These are phyloP conservation scores for Archips crataeganus DNA, from an alignment of 2,888 invertebrate genomes.

Conservation along the genomic window DNA sequence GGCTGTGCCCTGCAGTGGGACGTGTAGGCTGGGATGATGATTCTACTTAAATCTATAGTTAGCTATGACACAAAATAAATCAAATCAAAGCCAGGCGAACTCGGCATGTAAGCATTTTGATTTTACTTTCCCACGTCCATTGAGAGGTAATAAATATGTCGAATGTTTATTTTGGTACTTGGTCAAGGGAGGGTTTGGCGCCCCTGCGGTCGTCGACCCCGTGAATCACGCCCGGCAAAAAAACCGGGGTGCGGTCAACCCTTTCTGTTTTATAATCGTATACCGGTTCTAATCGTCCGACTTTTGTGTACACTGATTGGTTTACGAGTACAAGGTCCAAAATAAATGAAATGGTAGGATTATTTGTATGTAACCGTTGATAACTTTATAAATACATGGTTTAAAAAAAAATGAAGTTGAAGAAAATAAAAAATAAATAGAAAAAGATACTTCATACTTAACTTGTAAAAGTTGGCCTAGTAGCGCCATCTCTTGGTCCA, in stretches of 20 bases:
- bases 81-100: background rate
- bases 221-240: conserved; percentile 45
- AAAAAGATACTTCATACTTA: too few species aligned
- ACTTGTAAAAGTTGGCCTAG: too few species aligned
- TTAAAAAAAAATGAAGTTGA: too few species aligned
- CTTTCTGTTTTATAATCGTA: conserved; percentile 48
- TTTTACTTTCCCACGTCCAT: conserved; percentile 30
- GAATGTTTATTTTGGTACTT: conserved; percentile 43
- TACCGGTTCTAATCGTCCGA: conserved; percentile 26
- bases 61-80: background rate
- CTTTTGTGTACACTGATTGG: conserved; percentile 34
- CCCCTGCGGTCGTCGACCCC: conserved; percentile 46
- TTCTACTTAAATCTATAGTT: too few species aligned
- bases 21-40: too few species aligned
- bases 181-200: conserved; percentile 34
- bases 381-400: too few species aligned
- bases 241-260: conserved; percentile 51
- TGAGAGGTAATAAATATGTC: conserved; percentile 23
- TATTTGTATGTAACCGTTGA: background rate
- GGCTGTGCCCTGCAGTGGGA: too few species aligned
- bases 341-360: background rate
- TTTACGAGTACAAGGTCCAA: conserved; percentile 9
- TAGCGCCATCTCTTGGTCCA: too few species aligned
- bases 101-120: background rate
- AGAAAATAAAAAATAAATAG: too few species aligned